A percentile compares a stretch with the other conserved stretches of the same genome.
phyloP scores from a whole-genome alignment of 2,113 vertebrate genomes.

The Rhinolophus sinicus region DNA sequence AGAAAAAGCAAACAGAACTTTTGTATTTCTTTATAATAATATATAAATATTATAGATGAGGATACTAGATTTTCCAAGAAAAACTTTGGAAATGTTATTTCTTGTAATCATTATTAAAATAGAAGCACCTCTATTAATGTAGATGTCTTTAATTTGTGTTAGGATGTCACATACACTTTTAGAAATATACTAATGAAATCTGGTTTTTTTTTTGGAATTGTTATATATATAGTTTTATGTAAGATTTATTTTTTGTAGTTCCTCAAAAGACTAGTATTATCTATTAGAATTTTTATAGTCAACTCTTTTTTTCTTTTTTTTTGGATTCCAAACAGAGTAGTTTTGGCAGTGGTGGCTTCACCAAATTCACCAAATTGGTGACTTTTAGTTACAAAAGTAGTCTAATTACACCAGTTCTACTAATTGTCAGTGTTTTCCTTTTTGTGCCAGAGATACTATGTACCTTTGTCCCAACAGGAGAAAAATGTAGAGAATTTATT shows the following conservation, averaged over 20 bases:
- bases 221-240: background rate
- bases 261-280: background rate
- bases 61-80: background rate
- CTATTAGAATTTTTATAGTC: background rate
- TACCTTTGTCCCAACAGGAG: background rate
- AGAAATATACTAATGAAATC: background rate
- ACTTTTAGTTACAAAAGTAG: slow-evolving; percentile 15
- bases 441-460: background rate
- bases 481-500: background rate
- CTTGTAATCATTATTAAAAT: background rate
- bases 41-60: background rate
- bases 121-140: background rate
- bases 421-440: slow-evolving; percentile 62
- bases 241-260: background rate
- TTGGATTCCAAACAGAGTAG: background rate
- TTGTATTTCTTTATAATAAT: background rate
- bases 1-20: background rate
- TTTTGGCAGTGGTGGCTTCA: background rate
- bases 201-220: background rate
- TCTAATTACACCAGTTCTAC: background rate
- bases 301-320: background rate
- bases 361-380: background rate
- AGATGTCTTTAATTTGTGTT: background rate
- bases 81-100: background rate
- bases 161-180: background rate